Evolutionary conservation across 2,797 vertebrate genomes (phyloP), one percentile per base, ranked within the genome.

Genomic region (Tamandua tetradactyla): DNA sequence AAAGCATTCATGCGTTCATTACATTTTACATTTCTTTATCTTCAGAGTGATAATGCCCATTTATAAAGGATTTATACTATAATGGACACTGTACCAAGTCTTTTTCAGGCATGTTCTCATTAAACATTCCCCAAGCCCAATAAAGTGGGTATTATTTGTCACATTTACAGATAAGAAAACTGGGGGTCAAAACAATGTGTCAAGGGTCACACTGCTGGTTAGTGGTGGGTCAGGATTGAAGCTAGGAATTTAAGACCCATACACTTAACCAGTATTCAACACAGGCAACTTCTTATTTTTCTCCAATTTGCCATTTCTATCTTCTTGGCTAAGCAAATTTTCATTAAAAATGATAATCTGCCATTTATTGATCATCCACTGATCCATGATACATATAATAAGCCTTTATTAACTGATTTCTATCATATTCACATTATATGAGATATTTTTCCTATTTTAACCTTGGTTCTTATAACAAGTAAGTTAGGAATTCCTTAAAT

Each of bases 361-460:
- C 40, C 32, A 35, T 18, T 9, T 92, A 74, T 44, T 59, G 25
- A 75, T 47, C n/a, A 83, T 12, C 42, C 7, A 69, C 30, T 94
- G 35, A n/a, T 32, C 35, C 18, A 42, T 23, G 44, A 72, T 66
- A 79, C 76, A 71, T 81, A 62, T 22, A 92, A 71, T 59, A 85
- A 64, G 66, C 13, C 59, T 92, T 69, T 59, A 75, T 12, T 71
- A 40, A 40, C 32, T 35, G 42, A 15, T 4, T 75, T 89, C 74
- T 84, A 27, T 62, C 68, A 14, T 42, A 14, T 83, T 84, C 69
- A 18, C 0, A 74, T 88, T 57, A 66, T 30, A 14, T 86, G 72
- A 55, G 18, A 47, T 79, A 81, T 62, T 90, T 90, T 90, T 42
- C 44, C 66, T 66, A 35, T 55, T 92, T 85, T 61, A 89, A 81